Percentiles rank a stretch among this genome's conserved stretches.
phyloP scores from a whole-genome alignment of 2,888 invertebrate species.

The Myopa tessellatipennis region DNA sequence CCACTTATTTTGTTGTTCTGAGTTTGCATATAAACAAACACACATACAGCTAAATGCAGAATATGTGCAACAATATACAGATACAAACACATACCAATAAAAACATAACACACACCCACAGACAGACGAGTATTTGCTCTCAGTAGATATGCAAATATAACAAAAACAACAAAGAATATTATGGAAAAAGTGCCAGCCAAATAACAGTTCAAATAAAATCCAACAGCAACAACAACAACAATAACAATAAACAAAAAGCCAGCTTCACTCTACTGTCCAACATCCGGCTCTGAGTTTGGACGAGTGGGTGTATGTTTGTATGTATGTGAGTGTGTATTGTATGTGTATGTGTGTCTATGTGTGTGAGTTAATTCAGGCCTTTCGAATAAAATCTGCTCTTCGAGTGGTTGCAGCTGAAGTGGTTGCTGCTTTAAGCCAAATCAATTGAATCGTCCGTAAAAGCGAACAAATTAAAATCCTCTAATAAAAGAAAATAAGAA shows the following conservation, averaged over 20 bases:
- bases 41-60: background rate
- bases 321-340: background rate
- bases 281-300: background rate
- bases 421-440: constrained; percentile 23
- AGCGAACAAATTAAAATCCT: constrained; percentile 33
- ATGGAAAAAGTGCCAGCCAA: constrained; percentile 15
- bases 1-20: constrained; percentile 20
- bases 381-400: constrained; percentile 21
- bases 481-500: background rate
- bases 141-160: background rate
- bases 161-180: constrained; percentile 1
- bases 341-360: background rate
- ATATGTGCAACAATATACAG: background rate
- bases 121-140: background rate
- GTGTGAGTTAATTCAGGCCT: background rate
- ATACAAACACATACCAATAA: background rate
- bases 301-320: background rate
- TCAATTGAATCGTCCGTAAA: constrained; percentile 32
- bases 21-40: constrained; percentile 11
- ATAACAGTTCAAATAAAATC: constrained; percentile 34
- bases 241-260: constrained; percentile 17
- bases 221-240: constrained; percentile 14
- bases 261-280: background rate
- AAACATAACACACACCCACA: background rate
- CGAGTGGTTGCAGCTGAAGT: constrained; percentile 19